Evolutionary conservation across 1,140 invertebrate genomes (phyloP).

Genomic region (Notospermus geniculatus): DNA sequence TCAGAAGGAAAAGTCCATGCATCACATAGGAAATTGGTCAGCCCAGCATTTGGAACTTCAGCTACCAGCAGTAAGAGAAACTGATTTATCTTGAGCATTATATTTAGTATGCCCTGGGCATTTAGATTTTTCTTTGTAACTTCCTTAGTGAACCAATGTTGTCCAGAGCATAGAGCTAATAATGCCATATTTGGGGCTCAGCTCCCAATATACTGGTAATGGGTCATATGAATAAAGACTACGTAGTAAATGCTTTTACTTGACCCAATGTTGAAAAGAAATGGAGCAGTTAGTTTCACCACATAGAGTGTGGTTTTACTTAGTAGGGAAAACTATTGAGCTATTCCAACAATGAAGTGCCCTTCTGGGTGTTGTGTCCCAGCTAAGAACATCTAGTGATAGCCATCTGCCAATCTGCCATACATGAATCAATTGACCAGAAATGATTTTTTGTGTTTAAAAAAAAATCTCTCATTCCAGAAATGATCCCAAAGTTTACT

Average conservation of each 20-base stretch:
- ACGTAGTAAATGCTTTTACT: too few species aligned
- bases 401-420: too few species aligned
- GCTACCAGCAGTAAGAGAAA: not conserved
- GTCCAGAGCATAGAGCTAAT: not conserved
- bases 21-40: slow-evolving; percentile 1
- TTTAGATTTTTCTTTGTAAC: not conserved
- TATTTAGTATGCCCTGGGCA: not conserved
- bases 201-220: too few species aligned
- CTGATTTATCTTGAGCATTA: not conserved
- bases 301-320: not conserved
- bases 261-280: too few species aligned
- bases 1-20: slow-evolving; percentile 2
- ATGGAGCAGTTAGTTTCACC: not conserved
- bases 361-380: too few species aligned
- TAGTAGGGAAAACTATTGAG: not conserved
- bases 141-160: too few species aligned
- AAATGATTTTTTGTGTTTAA: not conserved
- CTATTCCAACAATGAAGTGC: not conserved
- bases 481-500: not conserved
- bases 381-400: not conserved
- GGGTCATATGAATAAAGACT: too few species aligned
- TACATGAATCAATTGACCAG: not conserved
- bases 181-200: too few species aligned
- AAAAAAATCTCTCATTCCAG: too few species aligned
- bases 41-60: not conserved